phyloP scores from a whole-genome alignment of 2,113 vertebrate genomes.

The Cheirogaleus medius region DNA sequence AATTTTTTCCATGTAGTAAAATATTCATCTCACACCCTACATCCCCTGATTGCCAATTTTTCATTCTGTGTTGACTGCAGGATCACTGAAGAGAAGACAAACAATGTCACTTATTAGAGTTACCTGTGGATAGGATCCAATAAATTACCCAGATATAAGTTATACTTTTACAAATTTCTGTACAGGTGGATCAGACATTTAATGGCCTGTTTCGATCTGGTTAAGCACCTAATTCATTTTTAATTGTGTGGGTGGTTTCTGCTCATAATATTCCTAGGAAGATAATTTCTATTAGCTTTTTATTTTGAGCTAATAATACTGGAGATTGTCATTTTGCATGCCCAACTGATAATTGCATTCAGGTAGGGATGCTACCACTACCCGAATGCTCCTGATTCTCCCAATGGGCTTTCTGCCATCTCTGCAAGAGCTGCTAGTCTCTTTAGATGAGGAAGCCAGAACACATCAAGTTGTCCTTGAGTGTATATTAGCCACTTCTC shows the following conservation, averaged over 20 bases:
- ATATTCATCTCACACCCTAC: conserved; percentile 31
- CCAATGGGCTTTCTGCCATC: no score
- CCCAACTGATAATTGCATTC: neutral
- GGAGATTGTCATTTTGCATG: neutral
- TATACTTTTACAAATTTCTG: neutral
- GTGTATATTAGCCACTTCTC: neutral
- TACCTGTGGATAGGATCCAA: neutral
- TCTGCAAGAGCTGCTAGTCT: neutral
- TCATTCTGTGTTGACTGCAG: neutral
- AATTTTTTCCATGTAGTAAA: conserved; percentile 40
- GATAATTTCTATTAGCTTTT: neutral
- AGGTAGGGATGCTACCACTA: neutral
- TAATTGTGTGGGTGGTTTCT: neutral
- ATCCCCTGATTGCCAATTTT: neutral
- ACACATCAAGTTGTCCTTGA: neutral
- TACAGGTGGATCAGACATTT: neutral
- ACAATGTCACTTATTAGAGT: neutral
- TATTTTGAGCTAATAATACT: neutral
- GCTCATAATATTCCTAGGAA: neutral
- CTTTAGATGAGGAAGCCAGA: neutral
- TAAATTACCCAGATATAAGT: neutral
- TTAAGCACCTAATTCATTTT: neutral
- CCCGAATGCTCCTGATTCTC: neutral
- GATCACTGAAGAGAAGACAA: neutral
- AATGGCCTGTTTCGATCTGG: neutral